Conservation (phyloP, 2,797 vertebrate species). For the Darevskia nairensis region DNA sequence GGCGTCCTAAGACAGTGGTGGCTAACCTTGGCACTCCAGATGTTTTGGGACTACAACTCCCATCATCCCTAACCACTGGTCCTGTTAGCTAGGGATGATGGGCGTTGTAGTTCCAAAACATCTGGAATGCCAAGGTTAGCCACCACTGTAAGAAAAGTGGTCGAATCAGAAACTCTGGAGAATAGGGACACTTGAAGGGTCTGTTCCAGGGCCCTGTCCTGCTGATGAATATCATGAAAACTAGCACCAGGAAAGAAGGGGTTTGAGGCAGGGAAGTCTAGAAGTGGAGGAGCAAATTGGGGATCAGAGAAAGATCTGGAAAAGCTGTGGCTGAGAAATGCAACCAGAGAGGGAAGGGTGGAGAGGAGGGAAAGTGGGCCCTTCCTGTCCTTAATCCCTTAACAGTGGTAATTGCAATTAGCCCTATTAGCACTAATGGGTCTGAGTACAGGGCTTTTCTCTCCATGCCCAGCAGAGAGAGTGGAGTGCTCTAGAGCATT, state of each 20-base stretch:
- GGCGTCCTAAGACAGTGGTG: too few relatives aligned
- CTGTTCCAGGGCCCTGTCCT: background rate
- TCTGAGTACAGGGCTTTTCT: conserved; percentile 6
- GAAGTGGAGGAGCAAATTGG: background rate
- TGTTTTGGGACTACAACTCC: too few relatives aligned
- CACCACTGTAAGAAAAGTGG: too few relatives aligned
- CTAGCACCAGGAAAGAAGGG: background rate
- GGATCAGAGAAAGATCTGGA: background rate
- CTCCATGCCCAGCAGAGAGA: background rate
- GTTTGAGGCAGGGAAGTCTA: background rate
- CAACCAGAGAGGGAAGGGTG: background rate
- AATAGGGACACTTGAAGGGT: too few relatives aligned
- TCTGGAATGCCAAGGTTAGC: too few relatives aligned
- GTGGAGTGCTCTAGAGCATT: background rate
- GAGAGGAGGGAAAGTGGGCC: background rate
- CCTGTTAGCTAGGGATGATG: too few relatives aligned
- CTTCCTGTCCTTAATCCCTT: background rate
- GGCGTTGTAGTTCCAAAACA: too few relatives aligned
- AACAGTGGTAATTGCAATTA: conserved; percentile 14
- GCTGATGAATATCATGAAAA: background rate
- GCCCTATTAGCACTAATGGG: conserved; percentile 42
- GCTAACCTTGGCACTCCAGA: too few relatives aligned
- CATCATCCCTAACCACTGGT: too few relatives aligned
- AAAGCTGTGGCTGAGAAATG: conserved; percentile 23
- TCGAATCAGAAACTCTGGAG: too few relatives aligned